Conservation (phyloP, 2,888 invertebrate species). For the Mesochorus sp. region DNA sequence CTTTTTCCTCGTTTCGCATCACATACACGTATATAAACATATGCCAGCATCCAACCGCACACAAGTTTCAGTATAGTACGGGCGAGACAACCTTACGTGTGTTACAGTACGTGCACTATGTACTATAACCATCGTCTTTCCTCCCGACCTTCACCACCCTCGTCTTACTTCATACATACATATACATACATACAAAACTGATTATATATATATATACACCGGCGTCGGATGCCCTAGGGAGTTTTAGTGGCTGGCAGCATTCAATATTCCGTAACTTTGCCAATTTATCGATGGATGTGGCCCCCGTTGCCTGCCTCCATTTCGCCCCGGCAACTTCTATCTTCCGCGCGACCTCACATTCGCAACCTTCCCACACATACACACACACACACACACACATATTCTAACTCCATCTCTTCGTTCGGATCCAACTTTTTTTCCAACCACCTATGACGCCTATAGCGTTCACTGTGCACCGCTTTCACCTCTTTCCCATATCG, state of each 20-base stretch:
- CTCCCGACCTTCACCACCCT: slow-evolving; percentile 22
- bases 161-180: slow-evolving; percentile 38
- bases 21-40: neutral
- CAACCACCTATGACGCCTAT: slow-evolving; percentile 16
- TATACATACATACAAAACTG: neutral
- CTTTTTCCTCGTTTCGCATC: neutral
- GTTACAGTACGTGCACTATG: slow-evolving; percentile 33
- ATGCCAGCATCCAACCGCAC: slow-evolving; percentile 38
- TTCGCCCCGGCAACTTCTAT: slow-evolving; percentile 59
- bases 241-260: slow-evolving; percentile 73
- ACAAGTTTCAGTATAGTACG: slow-evolving; percentile 36
- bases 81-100: slow-evolving; percentile 46
- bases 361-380: neutral
- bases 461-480: neutral
- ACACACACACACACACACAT: neutral
- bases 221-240: slow-evolving; percentile 64
- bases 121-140: slow-evolving; percentile 40
- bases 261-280: slow-evolving; percentile 76
- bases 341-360: slow-evolving; percentile 5
- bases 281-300: slow-evolving; percentile 74
- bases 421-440: slow-evolving; percentile 37
- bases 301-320: slow-evolving; percentile 60
- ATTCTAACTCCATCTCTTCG: slow-evolving; percentile 20
- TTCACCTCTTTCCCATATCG: slow-evolving; percentile 16
- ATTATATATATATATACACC: slow-evolving; percentile 6